Conservation (phyloP, 2,888 invertebrate species). For the Nebria salina region DNA sequence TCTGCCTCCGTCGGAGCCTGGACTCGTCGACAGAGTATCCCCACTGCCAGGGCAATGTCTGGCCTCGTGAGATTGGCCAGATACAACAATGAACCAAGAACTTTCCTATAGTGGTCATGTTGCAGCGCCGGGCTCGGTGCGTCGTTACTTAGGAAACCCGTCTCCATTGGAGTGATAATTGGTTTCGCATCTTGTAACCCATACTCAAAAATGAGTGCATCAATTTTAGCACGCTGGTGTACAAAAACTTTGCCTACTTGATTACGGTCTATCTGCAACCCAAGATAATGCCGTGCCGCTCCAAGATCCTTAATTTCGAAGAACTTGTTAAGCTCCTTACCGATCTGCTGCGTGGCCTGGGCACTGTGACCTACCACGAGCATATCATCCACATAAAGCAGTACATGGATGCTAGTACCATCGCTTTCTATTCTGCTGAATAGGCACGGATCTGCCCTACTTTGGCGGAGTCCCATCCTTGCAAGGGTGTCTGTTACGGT, state of each 20-base stretch:
- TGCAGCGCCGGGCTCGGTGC: too few species aligned
- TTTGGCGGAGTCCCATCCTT: too few species aligned
- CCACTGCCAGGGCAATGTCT: neutral
- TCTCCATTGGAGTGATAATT: conserved; percentile 16
- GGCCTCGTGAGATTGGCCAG: conserved; percentile 24
- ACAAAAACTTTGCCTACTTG: neutral
- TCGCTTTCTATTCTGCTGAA: too few species aligned
- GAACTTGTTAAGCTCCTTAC: too few species aligned
- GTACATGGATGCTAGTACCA: too few species aligned
- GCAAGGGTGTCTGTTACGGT: too few species aligned
- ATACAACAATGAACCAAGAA: conserved; percentile 49
- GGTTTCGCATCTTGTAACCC: conserved; percentile 4
- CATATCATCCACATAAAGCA: too few species aligned
- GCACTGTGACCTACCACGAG: too few species aligned
- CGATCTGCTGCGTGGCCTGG: too few species aligned
- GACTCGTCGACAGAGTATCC: conserved; percentile 34
- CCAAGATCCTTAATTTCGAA: too few species aligned
- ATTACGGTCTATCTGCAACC: conserved; percentile 10
- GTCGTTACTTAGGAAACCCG: conserved; percentile 11
- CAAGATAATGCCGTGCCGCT: neutral
- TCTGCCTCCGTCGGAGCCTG: too few species aligned
- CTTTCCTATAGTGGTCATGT: conserved; percentile 4
- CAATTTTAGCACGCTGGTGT: conserved; percentile 6
- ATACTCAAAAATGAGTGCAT: neutral
- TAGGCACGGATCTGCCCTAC: too few species aligned